Percentiles rank a stretch among this genome's conserved stretches.
These are phyloP conservation scores for Pelecanus crispus DNA, from an alignment of 2,113 vertebrate species.

Conservation along the genomic window DNA sequence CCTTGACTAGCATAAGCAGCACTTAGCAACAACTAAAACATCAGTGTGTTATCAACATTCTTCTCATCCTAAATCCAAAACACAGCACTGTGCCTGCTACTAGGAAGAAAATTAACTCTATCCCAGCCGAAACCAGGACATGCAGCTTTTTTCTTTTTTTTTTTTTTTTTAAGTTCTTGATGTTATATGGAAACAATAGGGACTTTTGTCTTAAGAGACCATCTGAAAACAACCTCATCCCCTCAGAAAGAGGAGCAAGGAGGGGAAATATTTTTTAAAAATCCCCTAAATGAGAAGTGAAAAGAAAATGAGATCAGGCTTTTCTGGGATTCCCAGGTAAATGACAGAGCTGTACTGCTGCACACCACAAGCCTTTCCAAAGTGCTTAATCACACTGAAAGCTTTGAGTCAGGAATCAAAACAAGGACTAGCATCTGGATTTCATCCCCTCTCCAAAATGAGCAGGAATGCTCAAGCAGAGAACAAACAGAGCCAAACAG, in stretches of 20 bases:
- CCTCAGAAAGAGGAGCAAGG: neutral
- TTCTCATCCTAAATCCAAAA: no score
- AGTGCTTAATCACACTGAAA: neutral
- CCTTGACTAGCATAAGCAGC: no score
- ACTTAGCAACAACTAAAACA: no score
- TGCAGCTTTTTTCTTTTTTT: no score
- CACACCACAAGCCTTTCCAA: neutral
- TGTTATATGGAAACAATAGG: neutral
- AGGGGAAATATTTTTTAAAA: neutral
- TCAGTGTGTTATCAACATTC: no score
- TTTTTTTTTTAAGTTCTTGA: neutral
- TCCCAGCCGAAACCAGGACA: no score
- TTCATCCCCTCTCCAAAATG: neutral
- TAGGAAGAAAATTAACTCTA: no score
- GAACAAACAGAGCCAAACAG: neutral
- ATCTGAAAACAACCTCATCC: neutral
- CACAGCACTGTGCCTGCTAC: no score
- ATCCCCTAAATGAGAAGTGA: neutral
- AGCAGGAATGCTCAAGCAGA: neutral
- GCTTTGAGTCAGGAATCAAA: neutral
- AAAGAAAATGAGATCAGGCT: neutral
- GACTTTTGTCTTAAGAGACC: neutral
- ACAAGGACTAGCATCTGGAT: neutral
- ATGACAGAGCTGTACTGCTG: neutral
- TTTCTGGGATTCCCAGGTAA: slow-evolving; percentile 34